Conservation (phyloP, 1,140 invertebrate genomes). For the Paraescarpia echinospica region DNA sequence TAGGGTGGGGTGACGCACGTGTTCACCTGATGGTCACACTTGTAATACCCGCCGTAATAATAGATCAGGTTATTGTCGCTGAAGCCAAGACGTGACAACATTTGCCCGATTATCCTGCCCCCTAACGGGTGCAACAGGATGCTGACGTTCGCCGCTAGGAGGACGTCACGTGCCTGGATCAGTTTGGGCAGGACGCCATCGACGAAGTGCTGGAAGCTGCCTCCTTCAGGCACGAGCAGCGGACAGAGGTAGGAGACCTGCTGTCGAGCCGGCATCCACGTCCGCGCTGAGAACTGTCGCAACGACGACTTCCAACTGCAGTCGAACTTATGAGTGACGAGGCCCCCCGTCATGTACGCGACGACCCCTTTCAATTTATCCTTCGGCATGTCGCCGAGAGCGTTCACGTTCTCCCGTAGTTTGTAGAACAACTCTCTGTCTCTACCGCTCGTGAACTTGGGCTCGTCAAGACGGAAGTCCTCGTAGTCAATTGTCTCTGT, state of each 20-base stretch:
- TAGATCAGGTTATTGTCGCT: background rate
- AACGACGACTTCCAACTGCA: background rate
- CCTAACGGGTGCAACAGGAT: background rate
- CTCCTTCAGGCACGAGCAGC: conserved; percentile 17
- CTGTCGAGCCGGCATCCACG: background rate
- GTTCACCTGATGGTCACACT: background rate
- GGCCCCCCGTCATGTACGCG: background rate
- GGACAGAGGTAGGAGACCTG: conserved; percentile 8
- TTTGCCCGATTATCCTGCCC: conserved; percentile 8
- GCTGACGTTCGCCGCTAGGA: conserved; percentile 5
- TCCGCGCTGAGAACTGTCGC: background rate
- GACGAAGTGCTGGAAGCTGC: conserved; percentile 24
- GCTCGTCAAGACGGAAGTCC: background rate
- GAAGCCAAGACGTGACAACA: conserved; percentile 13
- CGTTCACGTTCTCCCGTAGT: background rate
- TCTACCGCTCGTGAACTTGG: background rate
- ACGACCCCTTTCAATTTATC: background rate
- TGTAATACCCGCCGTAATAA: background rate
- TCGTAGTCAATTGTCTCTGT: background rate
- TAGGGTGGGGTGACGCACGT: conserved; percentile 14
- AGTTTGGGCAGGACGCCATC: conserved; percentile 26
- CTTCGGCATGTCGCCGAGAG: background rate
- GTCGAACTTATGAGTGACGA: background rate
- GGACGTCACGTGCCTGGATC: background rate
- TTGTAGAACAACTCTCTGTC: background rate